These are phyloP conservation scores for Perccottus glenii DNA, from an alignment of 2,113 vertebrate species.

Conservation along the genomic window DNA sequence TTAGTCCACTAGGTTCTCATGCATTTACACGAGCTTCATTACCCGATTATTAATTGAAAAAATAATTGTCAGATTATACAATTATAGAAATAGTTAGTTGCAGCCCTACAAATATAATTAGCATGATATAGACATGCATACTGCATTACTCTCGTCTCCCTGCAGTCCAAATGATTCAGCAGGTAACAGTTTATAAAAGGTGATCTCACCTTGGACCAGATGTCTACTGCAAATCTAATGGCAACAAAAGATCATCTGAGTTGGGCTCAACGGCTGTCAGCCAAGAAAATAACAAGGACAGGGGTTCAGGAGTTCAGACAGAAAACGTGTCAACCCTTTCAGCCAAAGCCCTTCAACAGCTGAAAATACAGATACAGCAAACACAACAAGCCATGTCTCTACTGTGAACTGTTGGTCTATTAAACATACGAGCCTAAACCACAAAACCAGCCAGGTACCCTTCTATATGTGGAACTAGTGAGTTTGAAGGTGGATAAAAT, in stretches of 20 bases:
- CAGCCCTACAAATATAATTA: too few species aligned
- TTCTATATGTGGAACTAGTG: neutral
- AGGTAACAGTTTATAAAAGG: constrained; percentile 24
- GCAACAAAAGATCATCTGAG: constrained; percentile 19
- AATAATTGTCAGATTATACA: too few species aligned
- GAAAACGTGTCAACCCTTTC: neutral
- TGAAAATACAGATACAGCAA: neutral
- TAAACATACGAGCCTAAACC: too few species aligned
- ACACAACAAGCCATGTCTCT: neutral
- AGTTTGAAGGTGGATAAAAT: neutral
- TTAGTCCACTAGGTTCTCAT: too few species aligned
- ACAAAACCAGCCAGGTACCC: neutral
- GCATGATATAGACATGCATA: too few species aligned
- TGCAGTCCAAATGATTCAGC: constrained; percentile 10
- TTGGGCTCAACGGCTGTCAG: constrained; percentile 30
- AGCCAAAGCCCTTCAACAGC: neutral
- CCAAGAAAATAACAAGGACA: neutral
- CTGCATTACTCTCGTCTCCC: neutral
- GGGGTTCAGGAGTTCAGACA: constrained; percentile 27
- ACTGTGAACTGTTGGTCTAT: too few species aligned
- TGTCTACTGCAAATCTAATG: constrained; percentile 10
- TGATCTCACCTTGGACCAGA: constrained; percentile 29
- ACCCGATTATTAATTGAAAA: too few species aligned
- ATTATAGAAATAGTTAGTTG: too few species aligned
- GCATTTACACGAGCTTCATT: too few species aligned